These are phyloP conservation scores for Pelvicachromis taeniatus DNA, from an alignment of 2,113 vertebrate genomes.

Conservation along the genomic window DNA sequence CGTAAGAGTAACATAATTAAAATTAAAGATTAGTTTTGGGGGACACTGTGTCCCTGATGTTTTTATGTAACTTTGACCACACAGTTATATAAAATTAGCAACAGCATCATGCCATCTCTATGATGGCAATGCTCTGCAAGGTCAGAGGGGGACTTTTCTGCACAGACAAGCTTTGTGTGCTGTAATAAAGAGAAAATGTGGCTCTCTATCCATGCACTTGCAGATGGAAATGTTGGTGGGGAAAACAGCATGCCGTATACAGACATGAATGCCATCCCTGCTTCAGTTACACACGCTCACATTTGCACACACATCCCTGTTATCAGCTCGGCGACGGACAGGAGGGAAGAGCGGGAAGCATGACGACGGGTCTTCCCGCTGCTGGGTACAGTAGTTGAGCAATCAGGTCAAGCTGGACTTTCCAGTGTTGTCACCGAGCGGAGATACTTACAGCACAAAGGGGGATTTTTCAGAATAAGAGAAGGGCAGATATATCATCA, in stretches of 20 bases:
- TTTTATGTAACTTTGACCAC: constrained; percentile 6
- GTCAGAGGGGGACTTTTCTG: constrained; percentile 22
- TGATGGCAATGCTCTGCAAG: constrained; percentile 9
- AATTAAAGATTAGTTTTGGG: background rate
- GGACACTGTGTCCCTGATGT: background rate
- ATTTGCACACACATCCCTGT: background rate
- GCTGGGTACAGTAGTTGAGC: constrained; percentile 8
- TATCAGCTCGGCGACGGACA: background rate
- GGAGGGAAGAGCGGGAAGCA: constrained; percentile 21
- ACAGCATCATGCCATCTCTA: background rate
- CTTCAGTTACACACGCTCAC: background rate
- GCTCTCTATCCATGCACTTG: background rate
- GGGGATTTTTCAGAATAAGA: constrained; percentile 14
- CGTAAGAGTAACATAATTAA: background rate
- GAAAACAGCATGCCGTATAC: background rate
- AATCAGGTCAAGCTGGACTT: constrained; percentile 43
- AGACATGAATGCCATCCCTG: constrained; percentile 2
- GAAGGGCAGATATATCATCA: constrained; percentile 5
- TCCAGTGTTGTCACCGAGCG: constrained; percentile 16
- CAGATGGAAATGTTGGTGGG: background rate
- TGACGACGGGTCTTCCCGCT: background rate
- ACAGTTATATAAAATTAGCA: background rate
- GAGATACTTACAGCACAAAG: background rate
- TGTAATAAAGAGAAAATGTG: constrained; percentile 4
- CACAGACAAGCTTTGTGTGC: constrained; percentile 37